Evolutionary conservation across 2,888 invertebrate species (phyloP).

Genomic region (Oscheius onirici): DNA sequence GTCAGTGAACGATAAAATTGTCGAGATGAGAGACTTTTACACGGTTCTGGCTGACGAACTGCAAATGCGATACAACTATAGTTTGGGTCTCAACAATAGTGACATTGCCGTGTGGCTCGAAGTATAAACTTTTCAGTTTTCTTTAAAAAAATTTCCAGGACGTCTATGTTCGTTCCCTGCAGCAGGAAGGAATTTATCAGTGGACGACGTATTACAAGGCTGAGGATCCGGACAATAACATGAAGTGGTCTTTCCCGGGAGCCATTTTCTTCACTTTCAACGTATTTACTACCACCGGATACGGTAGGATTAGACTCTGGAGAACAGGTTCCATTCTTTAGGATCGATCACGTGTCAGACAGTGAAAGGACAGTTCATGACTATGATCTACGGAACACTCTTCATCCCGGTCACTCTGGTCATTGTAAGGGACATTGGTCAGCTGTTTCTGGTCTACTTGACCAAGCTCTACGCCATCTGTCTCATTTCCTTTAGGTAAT

Average conservation of each 20-base stretch:
- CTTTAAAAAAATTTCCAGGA: conserved; percentile 28
- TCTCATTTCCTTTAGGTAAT: conserved; percentile 42
- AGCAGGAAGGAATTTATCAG: conserved; percentile 47
- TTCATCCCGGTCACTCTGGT: conserved; percentile 55
- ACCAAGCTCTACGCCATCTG: conserved; percentile 54
- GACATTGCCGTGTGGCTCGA: conserved; percentile 5
- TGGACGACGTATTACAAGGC: conserved; percentile 53
- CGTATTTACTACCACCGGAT: conserved; percentile 57
- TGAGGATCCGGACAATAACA: conserved; percentile 42
- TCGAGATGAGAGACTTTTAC: conserved; percentile 17
- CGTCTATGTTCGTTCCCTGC: conserved; percentile 51
- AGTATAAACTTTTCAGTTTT: background rate
- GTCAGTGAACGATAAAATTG: background rate
- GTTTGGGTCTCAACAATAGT: background rate
- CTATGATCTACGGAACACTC: conserved; percentile 50
- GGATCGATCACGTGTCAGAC: conserved; percentile 54
- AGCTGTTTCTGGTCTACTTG: conserved; percentile 49
- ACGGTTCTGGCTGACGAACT: conserved; percentile 15
- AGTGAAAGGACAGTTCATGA: conserved; percentile 40
- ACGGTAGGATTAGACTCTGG: conserved; percentile 38
- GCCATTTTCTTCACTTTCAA: conserved; percentile 56
- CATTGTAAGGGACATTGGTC: conserved; percentile 55
- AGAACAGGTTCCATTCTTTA: conserved; percentile 8
- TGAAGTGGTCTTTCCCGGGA: conserved; percentile 54
- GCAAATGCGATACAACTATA: conserved; percentile 10